phyloP scores from a whole-genome alignment of 1,140 invertebrate species.

The Drosophila cardini region DNA sequence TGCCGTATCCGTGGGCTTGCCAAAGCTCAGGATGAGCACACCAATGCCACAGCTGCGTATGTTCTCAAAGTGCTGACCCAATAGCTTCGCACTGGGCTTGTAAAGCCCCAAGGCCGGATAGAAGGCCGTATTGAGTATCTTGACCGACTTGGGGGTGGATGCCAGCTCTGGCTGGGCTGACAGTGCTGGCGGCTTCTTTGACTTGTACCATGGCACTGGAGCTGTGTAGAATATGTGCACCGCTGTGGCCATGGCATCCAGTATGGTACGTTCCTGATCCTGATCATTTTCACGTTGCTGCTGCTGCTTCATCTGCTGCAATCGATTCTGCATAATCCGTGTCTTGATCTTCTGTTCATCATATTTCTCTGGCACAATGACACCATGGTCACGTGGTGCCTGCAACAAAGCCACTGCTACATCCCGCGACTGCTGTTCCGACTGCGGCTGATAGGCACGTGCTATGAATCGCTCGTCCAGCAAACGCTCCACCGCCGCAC shows the following conservation, averaged over 20 bases:
- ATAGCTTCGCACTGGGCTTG: slow-evolving; percentile 68
- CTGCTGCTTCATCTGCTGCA: slow-evolving; percentile 72
- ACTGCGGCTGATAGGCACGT: slow-evolving; percentile 64
- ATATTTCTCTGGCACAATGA: slow-evolving; percentile 83
- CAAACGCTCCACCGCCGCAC: slow-evolving; percentile 64
- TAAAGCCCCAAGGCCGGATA: slow-evolving; percentile 80
- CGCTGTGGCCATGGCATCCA: slow-evolving; percentile 62
- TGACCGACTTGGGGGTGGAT: slow-evolving; percentile 52
- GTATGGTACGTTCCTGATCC: slow-evolving; percentile 60
- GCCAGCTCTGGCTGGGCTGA: slow-evolving; percentile 66
- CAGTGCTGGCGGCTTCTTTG: slow-evolving; percentile 61
- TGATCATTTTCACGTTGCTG: slow-evolving; percentile 61
- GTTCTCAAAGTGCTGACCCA: slow-evolving; percentile 79
- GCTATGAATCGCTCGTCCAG: slow-evolving; percentile 79
- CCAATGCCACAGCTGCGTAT: slow-evolving; percentile 79
- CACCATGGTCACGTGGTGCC: slow-evolving; percentile 62
- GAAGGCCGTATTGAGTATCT: slow-evolving; percentile 78
- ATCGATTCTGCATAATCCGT: slow-evolving; percentile 76
- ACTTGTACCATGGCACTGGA: slow-evolving; percentile 81
- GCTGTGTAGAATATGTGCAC: slow-evolving; percentile 83
- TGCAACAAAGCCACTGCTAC: slow-evolving; percentile 53
- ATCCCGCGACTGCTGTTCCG: slow-evolving; percentile 30
- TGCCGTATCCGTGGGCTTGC: slow-evolving; percentile 52
- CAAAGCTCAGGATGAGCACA: slow-evolving; percentile 71
- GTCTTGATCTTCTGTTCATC: slow-evolving; percentile 81